Evolutionary conservation across 2,113 vertebrate species (phyloP).

Genomic region (Gymnobelideus leadbeateri): DNA sequence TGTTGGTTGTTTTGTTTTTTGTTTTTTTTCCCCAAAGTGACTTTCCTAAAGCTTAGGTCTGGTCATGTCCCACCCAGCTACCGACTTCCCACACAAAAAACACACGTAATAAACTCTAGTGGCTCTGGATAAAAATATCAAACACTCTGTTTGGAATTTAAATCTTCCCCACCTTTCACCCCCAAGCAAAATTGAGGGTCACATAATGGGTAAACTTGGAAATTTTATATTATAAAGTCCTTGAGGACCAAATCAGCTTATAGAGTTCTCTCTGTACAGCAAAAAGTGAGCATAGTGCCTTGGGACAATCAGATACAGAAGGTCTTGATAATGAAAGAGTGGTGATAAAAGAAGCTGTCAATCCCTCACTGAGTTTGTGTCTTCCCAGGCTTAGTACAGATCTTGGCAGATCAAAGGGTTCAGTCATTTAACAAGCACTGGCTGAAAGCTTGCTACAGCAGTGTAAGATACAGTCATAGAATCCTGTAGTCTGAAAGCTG

Average conservation of each 20-base stretch:
- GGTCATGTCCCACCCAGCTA: not conserved
- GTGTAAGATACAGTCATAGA: not conserved
- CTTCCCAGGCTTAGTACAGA: not conserved
- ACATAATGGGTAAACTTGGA: not conserved
- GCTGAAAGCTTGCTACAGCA: not conserved
- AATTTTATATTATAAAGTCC: not conserved
- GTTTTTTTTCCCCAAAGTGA: not conserved
- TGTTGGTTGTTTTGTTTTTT: too few species aligned
- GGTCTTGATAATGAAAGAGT: not conserved
- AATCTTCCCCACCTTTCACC: not conserved
- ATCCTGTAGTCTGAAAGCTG: not conserved
- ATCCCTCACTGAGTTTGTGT: not conserved
- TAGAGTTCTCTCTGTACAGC: not conserved
- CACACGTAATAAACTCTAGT: not conserved
- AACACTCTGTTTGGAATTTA: not conserved
- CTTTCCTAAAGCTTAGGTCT: not conserved
- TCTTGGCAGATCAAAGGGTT: not conserved
- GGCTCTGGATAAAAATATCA: not conserved
- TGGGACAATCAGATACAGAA: not conserved
- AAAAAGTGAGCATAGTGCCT: not conserved
- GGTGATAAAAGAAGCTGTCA: not conserved
- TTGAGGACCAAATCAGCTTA: not conserved
- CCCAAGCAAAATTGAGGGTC: not conserved
- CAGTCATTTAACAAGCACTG: not conserved
- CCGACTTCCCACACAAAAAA: not conserved